These are phyloP conservation scores for Pocillopora verrucosa DNA, from an alignment of 64 coral and sea anemone genomes.

Conservation along the genomic window DNA sequence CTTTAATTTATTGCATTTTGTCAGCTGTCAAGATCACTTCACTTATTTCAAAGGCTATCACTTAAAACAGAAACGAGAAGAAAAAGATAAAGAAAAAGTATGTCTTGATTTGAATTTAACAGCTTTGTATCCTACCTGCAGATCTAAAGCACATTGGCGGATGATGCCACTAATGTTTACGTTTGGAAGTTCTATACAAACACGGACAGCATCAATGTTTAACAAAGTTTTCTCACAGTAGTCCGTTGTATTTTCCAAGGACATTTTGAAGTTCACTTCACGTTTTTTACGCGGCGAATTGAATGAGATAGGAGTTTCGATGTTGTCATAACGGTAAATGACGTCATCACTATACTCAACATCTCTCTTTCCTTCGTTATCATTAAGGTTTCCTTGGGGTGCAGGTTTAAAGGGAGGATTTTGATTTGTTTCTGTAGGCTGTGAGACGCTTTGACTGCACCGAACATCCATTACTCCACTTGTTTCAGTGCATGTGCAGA, in stretches of 20 bases:
- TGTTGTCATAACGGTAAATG: slow-evolving; percentile 37
- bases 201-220: slow-evolving; percentile 13
- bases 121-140: slow-evolving; percentile 53
- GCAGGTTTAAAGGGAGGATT: no score
- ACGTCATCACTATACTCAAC: slow-evolving; percentile 44
- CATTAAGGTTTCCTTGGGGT: background rate
- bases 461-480: background rate
- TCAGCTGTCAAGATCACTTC: no score
- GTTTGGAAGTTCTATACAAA: slow-evolving; percentile 28
- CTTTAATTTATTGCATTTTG: no score
- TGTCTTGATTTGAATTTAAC: no score
- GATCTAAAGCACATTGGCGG: slow-evolving; percentile 15
- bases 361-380: background rate
- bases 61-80: no score
- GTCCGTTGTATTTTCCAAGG: slow-evolving; percentile 38
- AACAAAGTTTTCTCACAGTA: slow-evolving; percentile 36
- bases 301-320: background rate
- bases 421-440: no score
- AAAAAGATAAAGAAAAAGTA: no score
- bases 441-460: background rate
- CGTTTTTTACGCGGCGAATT: background rate
- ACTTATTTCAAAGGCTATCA: no score
- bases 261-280: background rate
- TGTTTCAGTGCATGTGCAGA: background rate
- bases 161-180: background rate